phyloP scores from a whole-genome alignment of 2,797 vertebrate genomes.

The Liparis tanakae region DNA sequence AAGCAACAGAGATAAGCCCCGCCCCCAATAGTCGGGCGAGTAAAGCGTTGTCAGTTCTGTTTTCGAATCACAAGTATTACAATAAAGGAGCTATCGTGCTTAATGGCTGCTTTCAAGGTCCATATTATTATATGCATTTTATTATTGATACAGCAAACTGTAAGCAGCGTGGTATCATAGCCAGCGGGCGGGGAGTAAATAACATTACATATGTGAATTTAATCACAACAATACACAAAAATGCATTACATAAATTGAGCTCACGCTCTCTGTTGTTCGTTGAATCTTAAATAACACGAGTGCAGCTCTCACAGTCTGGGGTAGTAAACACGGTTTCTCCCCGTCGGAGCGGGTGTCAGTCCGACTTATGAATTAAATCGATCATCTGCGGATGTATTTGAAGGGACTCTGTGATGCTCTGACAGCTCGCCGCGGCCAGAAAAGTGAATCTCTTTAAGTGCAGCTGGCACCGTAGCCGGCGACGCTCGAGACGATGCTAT shows the following conservation, averaged over 20 bases:
- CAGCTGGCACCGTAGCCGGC: slow-evolving; percentile 40
- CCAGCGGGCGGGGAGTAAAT: background rate
- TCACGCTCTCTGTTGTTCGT: background rate
- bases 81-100: background rate
- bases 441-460: slow-evolving; percentile 52
- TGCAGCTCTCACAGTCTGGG: background rate
- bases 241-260: background rate
- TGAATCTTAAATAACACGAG: background rate
- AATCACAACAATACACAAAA: background rate
- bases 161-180: background rate
- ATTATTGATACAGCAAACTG: too few relatives aligned
- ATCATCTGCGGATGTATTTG: slow-evolving; percentile 32
- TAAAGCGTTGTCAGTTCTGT: too few relatives aligned
- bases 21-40: too few relatives aligned
- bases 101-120: background rate
- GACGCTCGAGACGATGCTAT: slow-evolving; percentile 47
- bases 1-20: too few relatives aligned
- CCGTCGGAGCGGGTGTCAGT: slow-evolving; percentile 16
- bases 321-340: slow-evolving; percentile 4
- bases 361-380: slow-evolving; percentile 36
- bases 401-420: slow-evolving; percentile 42
- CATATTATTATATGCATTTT: background rate
- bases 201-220: background rate
- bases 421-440: slow-evolving; percentile 15
- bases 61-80: background rate